Percentiles rank a stretch among this genome's conserved stretches.
These are phyloP conservation scores for Anthonomus grandis DNA, from an alignment of 1,140 invertebrate genomes.

Conservation along the genomic window DNA sequence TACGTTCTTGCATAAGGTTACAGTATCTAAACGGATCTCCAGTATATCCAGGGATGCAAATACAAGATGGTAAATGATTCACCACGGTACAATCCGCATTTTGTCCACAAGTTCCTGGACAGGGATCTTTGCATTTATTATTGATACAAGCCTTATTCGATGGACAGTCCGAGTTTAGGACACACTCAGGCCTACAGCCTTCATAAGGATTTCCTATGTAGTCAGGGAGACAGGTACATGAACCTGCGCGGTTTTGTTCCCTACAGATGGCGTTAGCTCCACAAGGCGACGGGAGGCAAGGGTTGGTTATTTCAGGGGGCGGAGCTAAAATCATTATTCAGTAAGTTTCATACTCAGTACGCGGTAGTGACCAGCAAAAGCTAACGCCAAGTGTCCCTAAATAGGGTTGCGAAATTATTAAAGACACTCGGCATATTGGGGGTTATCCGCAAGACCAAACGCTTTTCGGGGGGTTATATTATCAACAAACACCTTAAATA, in stretches of 20 bases:
- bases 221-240: conserved; percentile 64
- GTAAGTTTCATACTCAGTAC: conserved; percentile 67
- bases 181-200: conserved; percentile 67
- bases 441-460: conserved; percentile 55
- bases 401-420: neutral
- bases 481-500: conserved; percentile 52
- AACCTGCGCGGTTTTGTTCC: conserved; percentile 57
- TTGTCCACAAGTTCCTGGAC: conserved; percentile 69
- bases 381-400: neutral
- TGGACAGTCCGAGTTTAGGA: conserved; percentile 61
- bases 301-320: conserved; percentile 50
- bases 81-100: conserved; percentile 67
- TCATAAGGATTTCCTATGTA: conserved; percentile 63
- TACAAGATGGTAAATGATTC: conserved; percentile 68
- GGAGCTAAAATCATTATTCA: conserved; percentile 48
- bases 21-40: conserved; percentile 59
- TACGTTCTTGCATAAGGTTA: conserved; percentile 48
- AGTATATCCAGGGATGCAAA: conserved; percentile 63
- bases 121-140: conserved; percentile 67
- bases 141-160: conserved; percentile 64
- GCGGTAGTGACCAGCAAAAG: too few species aligned
- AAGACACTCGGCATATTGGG: conserved; percentile 55
- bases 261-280: conserved; percentile 67
- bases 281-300: conserved; percentile 68
- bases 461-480: conserved; percentile 52